Conservation (phyloP, 2,113 vertebrate genomes). For the Archilochus colubris region DNA sequence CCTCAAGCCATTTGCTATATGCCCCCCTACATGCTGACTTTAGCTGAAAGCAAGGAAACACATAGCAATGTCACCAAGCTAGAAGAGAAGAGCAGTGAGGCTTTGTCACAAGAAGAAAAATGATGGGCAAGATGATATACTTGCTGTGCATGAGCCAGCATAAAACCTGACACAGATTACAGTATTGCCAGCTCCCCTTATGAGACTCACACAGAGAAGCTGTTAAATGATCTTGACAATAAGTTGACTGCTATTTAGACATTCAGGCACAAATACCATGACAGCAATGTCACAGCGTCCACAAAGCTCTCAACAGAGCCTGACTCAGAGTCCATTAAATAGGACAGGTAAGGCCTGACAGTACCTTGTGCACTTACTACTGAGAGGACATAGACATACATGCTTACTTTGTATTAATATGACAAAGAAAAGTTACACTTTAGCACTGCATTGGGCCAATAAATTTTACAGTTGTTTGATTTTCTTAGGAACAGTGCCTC, state of each 20-base stretch:
- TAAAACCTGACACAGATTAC: neutral
- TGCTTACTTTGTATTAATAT: neutral
- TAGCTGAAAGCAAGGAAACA: neutral
- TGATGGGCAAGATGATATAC: neutral
- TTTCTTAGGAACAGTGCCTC: neutral
- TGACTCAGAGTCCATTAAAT: neutral
- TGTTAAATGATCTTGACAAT: neutral
- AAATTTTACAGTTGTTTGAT: neutral
- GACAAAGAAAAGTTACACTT: neutral
- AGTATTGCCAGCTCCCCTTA: neutral
- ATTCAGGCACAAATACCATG: neutral
- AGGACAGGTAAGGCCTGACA: neutral
- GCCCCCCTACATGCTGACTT: neutral
- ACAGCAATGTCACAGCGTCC: neutral
- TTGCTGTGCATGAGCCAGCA: neutral
- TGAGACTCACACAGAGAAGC: neutral
- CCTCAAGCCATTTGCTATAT: neutral
- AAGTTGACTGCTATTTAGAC: neutral
- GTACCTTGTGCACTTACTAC: neutral
- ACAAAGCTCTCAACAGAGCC: neutral
- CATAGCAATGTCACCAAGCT: neutral
- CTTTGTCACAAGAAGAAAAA: neutral
- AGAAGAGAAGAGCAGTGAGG: neutral
- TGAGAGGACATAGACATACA: neutral
- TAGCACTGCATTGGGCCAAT: neutral